Evolutionary conservation across 2,797 vertebrate species (phyloP).

Genomic region (Eulemur albifrons): DNA sequence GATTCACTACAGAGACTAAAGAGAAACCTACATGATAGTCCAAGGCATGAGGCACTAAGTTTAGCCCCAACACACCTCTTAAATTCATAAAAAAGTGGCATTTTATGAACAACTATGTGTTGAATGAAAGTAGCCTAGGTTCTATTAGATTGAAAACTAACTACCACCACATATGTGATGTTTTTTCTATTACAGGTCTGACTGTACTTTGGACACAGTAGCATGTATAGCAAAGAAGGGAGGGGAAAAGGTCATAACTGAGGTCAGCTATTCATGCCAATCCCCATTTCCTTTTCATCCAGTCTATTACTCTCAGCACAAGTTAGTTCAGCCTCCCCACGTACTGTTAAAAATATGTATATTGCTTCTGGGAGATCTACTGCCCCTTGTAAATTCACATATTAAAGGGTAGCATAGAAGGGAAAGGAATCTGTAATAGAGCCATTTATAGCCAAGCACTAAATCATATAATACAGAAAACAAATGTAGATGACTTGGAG

Average conservation of each 20-base stretch:
- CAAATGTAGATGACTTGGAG: constrained; percentile 57
- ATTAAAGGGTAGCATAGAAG: constrained; percentile 63
- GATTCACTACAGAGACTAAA: not conserved
- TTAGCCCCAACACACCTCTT: not conserved
- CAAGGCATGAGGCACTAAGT: not conserved
- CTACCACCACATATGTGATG: not conserved
- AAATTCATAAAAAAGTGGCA: not conserved
- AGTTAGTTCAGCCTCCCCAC: constrained; percentile 44
- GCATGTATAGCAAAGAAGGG: not conserved
- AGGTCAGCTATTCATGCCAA: constrained; percentile 3
- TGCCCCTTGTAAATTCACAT: constrained; percentile 69
- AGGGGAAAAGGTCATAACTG: not conserved
- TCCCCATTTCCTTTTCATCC: constrained; percentile 21
- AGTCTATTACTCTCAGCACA: constrained; percentile 49
- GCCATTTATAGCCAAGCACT: constrained; percentile 64
- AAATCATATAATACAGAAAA: constrained; percentile 72
- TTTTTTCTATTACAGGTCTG: not conserved
- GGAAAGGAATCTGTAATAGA: constrained; percentile 66
- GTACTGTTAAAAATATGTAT: constrained; percentile 53
- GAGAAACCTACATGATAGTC: not conserved
- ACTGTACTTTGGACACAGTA: not conserved
- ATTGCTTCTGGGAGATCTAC: constrained; percentile 65
- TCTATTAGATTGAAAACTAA: not conserved
- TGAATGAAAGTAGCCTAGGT: not conserved
- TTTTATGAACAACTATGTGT: not conserved